A percentile compares a stretch with the other conserved stretches of the same genome.
These are phyloP conservation scores for Thymelicus lineola DNA, from an alignment of 2,888 invertebrate species.

Conservation along the genomic window DNA sequence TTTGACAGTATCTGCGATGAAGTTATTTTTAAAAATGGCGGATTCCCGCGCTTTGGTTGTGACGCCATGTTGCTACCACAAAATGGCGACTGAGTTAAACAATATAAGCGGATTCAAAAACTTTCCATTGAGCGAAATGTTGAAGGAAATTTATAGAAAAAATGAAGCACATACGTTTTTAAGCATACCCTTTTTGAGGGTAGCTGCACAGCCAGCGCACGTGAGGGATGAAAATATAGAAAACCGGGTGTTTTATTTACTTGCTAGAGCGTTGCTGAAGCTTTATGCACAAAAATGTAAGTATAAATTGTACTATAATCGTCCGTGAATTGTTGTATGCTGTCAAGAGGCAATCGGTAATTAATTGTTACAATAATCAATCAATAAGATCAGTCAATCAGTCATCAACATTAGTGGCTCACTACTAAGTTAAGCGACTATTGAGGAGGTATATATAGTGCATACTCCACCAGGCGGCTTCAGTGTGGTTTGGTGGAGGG, in stretches of 20 bases:
- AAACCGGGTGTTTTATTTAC: constrained; percentile 79
- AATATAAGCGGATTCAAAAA: constrained; percentile 75
- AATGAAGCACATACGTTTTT: constrained; percentile 74
- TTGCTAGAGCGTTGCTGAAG: constrained; percentile 87
- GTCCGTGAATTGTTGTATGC: too few species aligned
- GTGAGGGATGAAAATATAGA: constrained; percentile 77
- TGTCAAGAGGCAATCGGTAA: too few species aligned
- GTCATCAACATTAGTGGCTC: too few species aligned
- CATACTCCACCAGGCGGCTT: too few species aligned
- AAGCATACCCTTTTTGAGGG: constrained; percentile 87
- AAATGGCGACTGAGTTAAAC: constrained; percentile 69
- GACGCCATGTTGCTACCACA: constrained; percentile 93
- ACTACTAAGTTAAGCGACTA: too few species aligned
- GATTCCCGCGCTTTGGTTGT: constrained; percentile 85
- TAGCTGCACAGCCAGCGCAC: constrained; percentile 89
- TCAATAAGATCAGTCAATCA: too few species aligned
- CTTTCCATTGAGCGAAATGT: constrained; percentile 87
- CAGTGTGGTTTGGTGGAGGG: too few species aligned
- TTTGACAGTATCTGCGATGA: constrained; percentile 88
- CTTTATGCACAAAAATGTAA: constrained; percentile 85
- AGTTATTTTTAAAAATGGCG: constrained; percentile 86
- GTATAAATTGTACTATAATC: constrained; percentile 46
- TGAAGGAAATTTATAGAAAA: constrained; percentile 67
- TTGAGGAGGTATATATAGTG: too few species aligned
- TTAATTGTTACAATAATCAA: too few species aligned